These are phyloP conservation scores for Drosophila grimshawi DNA, from an alignment of 1,140 invertebrate species.

Conservation along the genomic window DNA sequence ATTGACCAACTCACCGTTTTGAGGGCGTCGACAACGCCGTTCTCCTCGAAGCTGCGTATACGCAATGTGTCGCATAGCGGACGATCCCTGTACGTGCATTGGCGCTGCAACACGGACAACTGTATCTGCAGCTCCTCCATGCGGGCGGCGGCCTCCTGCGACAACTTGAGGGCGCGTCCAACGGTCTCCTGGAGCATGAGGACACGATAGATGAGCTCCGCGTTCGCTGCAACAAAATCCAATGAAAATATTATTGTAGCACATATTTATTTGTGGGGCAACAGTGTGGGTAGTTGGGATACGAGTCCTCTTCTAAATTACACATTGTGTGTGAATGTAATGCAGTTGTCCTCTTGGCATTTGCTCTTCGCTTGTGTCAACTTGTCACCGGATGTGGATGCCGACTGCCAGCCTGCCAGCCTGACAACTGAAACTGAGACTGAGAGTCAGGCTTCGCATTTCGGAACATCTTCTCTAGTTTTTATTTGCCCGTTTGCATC, in stretches of 20 bases:
- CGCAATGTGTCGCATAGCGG: conserved; percentile 88
- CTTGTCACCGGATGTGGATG: conserved; percentile 31
- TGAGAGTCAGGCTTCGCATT: conserved; percentile 15
- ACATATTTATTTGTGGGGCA: conserved; percentile 53
- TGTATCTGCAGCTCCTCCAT: conserved; percentile 86
- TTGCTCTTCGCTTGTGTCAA: conserved; percentile 46
- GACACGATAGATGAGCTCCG: conserved; percentile 85
- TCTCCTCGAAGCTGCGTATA: conserved; percentile 86
- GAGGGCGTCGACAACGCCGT: conserved; percentile 84
- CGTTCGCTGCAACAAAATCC: conserved; percentile 83
- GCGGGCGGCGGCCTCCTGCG: conserved; percentile 85
- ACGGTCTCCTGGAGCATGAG: conserved; percentile 85
- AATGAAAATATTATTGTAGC: conserved; percentile 62
- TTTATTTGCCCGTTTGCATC: conserved; percentile 25
- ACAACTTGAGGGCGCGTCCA: conserved; percentile 85
- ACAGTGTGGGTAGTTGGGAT: background rate
- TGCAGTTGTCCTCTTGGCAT: conserved; percentile 60
- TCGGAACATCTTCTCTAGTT: conserved; percentile 12
- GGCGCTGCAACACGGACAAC: conserved; percentile 86
- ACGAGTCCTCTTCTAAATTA: conserved; percentile 56
- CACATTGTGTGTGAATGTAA: conserved; percentile 75
- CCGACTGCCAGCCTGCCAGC: conserved; percentile 5
- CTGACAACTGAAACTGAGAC: background rate
- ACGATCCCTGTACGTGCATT: conserved; percentile 86
- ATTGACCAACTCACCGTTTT: conserved; percentile 71